These are phyloP conservation scores for Synergus laeviventris DNA, from an alignment of 2,888 invertebrate species.

Conservation along the genomic window DNA sequence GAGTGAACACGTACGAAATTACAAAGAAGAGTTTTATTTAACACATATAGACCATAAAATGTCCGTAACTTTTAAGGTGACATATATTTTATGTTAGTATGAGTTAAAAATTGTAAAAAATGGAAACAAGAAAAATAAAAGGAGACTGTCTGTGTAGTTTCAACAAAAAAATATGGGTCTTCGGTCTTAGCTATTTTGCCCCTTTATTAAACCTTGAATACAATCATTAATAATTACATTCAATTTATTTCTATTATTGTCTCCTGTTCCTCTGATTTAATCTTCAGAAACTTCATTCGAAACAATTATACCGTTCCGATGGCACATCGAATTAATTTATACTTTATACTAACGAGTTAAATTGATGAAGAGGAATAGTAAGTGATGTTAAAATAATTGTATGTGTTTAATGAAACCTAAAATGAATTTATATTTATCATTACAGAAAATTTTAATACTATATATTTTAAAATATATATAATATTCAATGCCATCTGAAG, in stretches of 20 bases:
- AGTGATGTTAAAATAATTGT: too few relatives aligned
- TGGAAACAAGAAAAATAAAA: neutral
- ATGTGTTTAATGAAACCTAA: too few relatives aligned
- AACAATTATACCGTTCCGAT: neutral
- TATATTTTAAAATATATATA: too few relatives aligned
- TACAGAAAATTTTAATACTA: too few relatives aligned
- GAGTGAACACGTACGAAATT: neutral
- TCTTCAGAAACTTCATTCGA: neutral
- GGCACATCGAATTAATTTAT: neutral
- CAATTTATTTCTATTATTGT: too few relatives aligned
- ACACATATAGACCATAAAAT: neutral
- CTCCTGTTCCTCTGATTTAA: neutral
- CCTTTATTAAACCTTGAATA: too few relatives aligned
- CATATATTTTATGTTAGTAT: neutral
- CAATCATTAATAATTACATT: too few relatives aligned
- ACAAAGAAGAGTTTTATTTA: neutral
- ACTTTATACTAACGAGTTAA: too few relatives aligned
- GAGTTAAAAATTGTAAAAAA: conserved; percentile 4
- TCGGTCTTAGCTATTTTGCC: conserved; percentile 1
- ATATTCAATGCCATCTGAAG: too few relatives aligned
- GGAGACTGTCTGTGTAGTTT: conserved; percentile 4
- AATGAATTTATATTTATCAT: too few relatives aligned
- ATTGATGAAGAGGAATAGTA: too few relatives aligned
- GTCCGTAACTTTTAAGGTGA: neutral
- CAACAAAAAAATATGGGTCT: conserved; percentile 4